Evolutionary conservation across 2,888 invertebrate genomes (phyloP), one percentile per base, ranked within the genome.

Genomic region (Mantis religiosa): DNA sequence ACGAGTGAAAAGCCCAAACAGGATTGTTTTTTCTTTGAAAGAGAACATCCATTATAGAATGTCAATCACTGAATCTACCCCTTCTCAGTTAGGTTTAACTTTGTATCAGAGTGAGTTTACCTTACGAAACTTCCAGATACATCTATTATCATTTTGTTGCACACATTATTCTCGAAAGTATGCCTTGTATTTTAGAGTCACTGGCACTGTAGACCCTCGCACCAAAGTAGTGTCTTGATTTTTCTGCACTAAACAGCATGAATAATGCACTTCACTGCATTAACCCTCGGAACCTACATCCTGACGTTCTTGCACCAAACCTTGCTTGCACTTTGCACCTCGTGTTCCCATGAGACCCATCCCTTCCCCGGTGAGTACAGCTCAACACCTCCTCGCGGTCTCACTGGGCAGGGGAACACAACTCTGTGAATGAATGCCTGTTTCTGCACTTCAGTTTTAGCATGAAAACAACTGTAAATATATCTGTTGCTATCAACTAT

Each of bases 371-470:
- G 89, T 89, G 90, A 89, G 90, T 88, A 85, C 8, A 88, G 89
- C 89, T 89, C 89, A 89, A 89, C 89, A 89, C 89, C 89, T 89
- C 87, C 89, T 41, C 89, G 89, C 82, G 89, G 89, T 89, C 89
- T 87, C 89, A 87, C 89, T 89, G 89, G 89, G 87, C 89, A 89
- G 88, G 88, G 86, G 83, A 71, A 71, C 54, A 71, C 25, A 71
- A 20, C 54, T 71, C 54, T 71, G 20, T 20, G 20, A 71, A 71
- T 71, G 54, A 71, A 71, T 25, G 54, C 25, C 54, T 71, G 54
- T 71, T 71, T 71, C 54, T 71, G 54, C 54, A 71, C 20, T 20
- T 71, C 54, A 71, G 54, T 20, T 6, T 4, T 6, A 3, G 54
- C 54, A 2, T 20, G 20, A 20, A 4, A 30, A 30, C 30, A n/a